Base-by-base conservation (phyloP, 2,797 vertebrate species). In the Balearica regulorum region DNA sequence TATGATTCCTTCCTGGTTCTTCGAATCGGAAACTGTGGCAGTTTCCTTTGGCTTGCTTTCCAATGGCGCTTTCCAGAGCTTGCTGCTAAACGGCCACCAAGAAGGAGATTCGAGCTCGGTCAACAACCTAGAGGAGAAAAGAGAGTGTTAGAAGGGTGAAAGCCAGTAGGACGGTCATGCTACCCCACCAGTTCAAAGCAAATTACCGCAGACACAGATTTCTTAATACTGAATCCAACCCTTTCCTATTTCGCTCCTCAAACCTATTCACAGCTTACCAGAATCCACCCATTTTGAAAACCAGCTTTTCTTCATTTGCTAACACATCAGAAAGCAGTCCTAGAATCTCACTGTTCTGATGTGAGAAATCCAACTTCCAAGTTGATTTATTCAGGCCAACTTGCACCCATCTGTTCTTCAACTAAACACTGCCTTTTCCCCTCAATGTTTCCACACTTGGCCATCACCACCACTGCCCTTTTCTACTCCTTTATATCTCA, bases 1-100 rank as follows among this genome's bases (percentile, higher is more conserved):
- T 61, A 99, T 94, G 85, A 99, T 95, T 60, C 97, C 98, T 54
- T 98, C 98, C 92, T 95, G 98, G 5, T 54, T 87, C 87, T 91
- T 97, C 29, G 95, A 49, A 5, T 68, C 31, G 4, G 97, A 54
- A 16, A 75, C 35, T 0, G 89, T 2, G 3, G 83, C 14, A 0
- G 16, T 69, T 93, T 60, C 98, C 95, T 69, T 98, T 72, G 92
- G 55, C 28, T 97, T 98, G 10, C 89, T 55, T 44, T 99, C 98
- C 66, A 94, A 82, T 0, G 98, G 98, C 2, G 39, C 92, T 96
- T 98, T 99, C 99, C 99, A 99, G 48, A 98, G 98, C n/a, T 98
- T 98, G 95, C 98, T 98, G 88, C 98, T 98, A 82, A 99, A 99
- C 1, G 99, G 99, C 99, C 99, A 99, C 99, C 99, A 99, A 44